Percentiles rank a stretch among this genome's conserved stretches.
Evolutionary conservation across 2,113 vertebrate genomes (phyloP).

Genomic region (Eulemur macaco): DNA sequence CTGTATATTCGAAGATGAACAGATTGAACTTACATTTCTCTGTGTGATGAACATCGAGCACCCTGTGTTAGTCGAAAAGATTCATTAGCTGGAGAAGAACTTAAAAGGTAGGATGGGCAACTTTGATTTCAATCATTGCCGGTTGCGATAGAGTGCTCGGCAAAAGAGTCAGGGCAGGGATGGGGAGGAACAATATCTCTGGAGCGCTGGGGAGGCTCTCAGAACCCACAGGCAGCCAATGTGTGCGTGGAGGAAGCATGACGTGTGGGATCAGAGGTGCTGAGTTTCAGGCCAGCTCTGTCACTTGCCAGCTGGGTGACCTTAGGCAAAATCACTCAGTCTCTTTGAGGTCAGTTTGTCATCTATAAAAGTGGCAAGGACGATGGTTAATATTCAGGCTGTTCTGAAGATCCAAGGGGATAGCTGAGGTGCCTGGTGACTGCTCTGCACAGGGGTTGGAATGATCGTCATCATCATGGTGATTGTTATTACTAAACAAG

Average conservation of each 20-base stretch:
- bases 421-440: not conserved
- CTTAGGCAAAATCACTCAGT: not conserved
- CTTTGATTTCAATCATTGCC: constrained; percentile 50
- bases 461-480: not conserved
- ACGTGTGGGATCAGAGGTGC: not conserved
- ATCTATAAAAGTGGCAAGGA: not conserved
- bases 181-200: not conserved
- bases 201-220: not conserved
- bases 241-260: not conserved
- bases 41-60: constrained; percentile 41
- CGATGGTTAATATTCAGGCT: not conserved
- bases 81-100: constrained; percentile 53
- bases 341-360: not conserved
- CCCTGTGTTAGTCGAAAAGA: constrained; percentile 18
- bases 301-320: not conserved
- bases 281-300: not conserved
- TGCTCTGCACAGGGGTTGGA: not conserved
- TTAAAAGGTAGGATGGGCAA: constrained; percentile 47
- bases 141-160: not conserved
- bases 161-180: not conserved
- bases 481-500: not conserved
- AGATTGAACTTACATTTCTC: constrained; percentile 27
- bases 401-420: not conserved
- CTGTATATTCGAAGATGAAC: not conserved
- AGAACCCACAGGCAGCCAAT: not conserved